phyloP scores from a whole-genome alignment of 2,113 vertebrate genomes.

The Oophaga pumilio region DNA sequence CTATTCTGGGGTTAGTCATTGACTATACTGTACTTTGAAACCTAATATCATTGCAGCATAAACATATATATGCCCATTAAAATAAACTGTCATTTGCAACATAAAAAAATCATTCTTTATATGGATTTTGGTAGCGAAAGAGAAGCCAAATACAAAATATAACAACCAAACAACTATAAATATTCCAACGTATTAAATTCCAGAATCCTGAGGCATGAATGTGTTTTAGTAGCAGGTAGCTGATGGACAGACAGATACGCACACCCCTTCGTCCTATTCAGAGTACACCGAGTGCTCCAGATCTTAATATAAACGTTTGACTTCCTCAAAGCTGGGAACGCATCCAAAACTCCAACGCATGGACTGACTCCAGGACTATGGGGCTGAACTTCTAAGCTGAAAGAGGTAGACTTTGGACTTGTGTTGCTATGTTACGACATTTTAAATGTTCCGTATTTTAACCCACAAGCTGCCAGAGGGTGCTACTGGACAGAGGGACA shows the following conservation, averaged over 20 bases:
- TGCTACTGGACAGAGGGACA: neutral
- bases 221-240: constrained; percentile 34
- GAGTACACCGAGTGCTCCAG: constrained; percentile 40
- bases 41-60: neutral
- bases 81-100: neutral
- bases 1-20: neutral
- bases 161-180: neutral
- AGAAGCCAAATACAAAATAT: neutral
- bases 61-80: neutral
- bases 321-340: constrained; percentile 47
- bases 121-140: neutral
- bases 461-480: neutral
- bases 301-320: constrained; percentile 41
- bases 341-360: constrained; percentile 52
- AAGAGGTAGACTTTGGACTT: constrained; percentile 13
- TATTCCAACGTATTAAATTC: neutral
- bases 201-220: neutral
- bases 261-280: neutral
- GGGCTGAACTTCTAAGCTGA: constrained; percentile 25
- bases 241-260: constrained; percentile 15
- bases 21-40: neutral
- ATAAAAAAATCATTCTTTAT: neutral
- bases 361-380: constrained; percentile 44
- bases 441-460: neutral
- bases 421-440: constrained; percentile 5